A percentile compares a stretch with the other conserved stretches of the same genome.
Evolutionary conservation across 2,888 invertebrate genomes (phyloP).

Genomic region (Agrypnus murinus): DNA sequence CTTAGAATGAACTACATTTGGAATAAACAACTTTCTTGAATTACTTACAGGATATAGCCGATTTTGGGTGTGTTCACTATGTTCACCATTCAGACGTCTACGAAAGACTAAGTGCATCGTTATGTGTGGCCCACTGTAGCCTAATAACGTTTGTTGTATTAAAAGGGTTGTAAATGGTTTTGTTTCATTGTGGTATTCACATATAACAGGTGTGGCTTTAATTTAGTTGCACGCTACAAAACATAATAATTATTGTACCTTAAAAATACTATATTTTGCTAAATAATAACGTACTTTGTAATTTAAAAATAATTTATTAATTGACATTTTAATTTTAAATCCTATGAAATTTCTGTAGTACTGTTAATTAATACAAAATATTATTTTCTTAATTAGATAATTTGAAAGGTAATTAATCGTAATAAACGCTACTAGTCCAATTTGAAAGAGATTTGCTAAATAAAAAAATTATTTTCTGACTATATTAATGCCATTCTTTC

Average conservation of each 20-base stretch:
- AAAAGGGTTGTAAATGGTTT: not conserved
- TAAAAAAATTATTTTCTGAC: too few relatives aligned
- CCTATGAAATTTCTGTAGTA: too few relatives aligned
- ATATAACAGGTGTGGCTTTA: not conserved
- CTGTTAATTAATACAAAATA: not conserved
- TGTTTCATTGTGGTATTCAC: not conserved
- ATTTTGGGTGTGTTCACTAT: constrained; percentile 3
- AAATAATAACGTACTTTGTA: too few relatives aligned
- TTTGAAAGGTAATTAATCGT: too few relatives aligned
- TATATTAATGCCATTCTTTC: too few relatives aligned
- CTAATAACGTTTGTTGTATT: not conserved
- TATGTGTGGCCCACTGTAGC: not conserved
- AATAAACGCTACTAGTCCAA: too few relatives aligned
- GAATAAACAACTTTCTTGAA: constrained; percentile 32
- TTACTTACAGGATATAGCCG: constrained; percentile 17
- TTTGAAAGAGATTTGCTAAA: too few relatives aligned
- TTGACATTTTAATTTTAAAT: too few relatives aligned
- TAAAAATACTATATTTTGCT: too few relatives aligned
- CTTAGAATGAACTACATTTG: constrained; percentile 17
- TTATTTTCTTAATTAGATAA: not conserved
- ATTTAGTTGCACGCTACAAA: not conserved
- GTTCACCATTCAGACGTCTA: not conserved
- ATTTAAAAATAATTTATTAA: too few relatives aligned
- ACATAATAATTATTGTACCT: not conserved
- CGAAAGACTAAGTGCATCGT: not conserved